Evolutionary conservation across 2,797 vertebrate species (phyloP), one percentile per base, ranked within the genome.

Genomic region (Microchirus variegatus): DNA sequence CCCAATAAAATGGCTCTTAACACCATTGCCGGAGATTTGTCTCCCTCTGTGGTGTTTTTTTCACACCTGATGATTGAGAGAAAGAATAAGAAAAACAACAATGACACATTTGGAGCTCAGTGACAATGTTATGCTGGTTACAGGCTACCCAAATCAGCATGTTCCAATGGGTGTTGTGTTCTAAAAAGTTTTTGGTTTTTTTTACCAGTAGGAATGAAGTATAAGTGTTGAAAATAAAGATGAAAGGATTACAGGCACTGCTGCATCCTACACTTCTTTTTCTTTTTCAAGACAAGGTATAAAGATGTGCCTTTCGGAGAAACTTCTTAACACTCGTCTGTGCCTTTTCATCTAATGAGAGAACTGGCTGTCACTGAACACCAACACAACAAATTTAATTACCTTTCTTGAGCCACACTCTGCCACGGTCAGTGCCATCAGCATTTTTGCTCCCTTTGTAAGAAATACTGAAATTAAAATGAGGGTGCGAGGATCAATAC

Each of bases 381-480:
- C 48, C 62, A 76, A 77, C 80, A 82, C 84, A 74, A 78, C 74
- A 66, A 54, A 70, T 71, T 63, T 57, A 76, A 82, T 81, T 75
- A 78, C 73, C 62, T 71, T 60, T 79, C 70, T 68, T 78, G 77
- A 73, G 72, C 68, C 67, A 57, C 63, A 56, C 63, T 75, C 51
- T 45, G 74, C 59, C 55, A 35, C 67, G 86, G 82, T 88, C 83
- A 80, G 75, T 87, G 81, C 67, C 61, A 74, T 70, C 60, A 70
- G 75, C 73, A 43, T 31, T 80, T 89, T 71, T 77, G 58, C 78
- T 85, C 70, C 70, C 85, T 83, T 85, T 81, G 73, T 84, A 83
- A 86, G 81, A 83, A 90, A 83, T 61, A 74, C 73, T 77, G 66
- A 82, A 89, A 89, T 91, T 91, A 77, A 90, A 93, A 87, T 86